A percentile compares a stretch with the other conserved stretches of the same genome.
phyloP scores from a whole-genome alignment of 2,113 vertebrate species.

The Sorex fumeus region DNA sequence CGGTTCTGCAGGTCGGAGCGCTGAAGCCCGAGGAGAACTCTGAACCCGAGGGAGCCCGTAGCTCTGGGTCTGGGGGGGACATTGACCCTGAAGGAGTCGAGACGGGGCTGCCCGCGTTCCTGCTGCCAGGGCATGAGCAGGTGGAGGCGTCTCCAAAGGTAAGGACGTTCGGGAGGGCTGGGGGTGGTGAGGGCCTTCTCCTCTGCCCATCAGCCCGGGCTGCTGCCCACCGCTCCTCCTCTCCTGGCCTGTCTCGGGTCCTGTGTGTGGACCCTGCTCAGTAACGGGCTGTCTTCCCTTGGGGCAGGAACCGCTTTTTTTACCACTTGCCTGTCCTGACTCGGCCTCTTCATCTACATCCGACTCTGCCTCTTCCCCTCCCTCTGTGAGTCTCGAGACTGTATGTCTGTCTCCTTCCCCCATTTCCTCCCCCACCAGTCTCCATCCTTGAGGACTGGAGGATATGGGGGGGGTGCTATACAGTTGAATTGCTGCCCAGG shows the following conservation, averaged over 20 bases:
- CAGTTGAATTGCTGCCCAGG: neutral
- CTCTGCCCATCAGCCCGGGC: neutral
- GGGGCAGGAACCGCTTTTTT: neutral
- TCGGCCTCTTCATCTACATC: conserved; percentile 33
- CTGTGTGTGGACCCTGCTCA: conserved; percentile 25
- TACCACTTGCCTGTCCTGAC: neutral
- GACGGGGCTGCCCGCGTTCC: conserved; percentile 6
- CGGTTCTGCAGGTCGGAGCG: conserved; percentile 61
- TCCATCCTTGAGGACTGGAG: conserved; percentile 49
- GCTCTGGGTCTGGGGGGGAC: neutral
- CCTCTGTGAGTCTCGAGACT: conserved; percentile 8
- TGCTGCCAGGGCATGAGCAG: neutral
- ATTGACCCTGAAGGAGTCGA: conserved; percentile 55
- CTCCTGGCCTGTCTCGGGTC: conserved; percentile 3
- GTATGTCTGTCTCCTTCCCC: conserved; percentile 30
- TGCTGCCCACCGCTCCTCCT: neutral
- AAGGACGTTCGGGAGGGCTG: conserved; percentile 38
- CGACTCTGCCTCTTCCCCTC: conserved; percentile 12
- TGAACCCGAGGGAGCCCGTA: conserved; percentile 2
- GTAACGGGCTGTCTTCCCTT: neutral
- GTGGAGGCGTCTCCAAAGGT: conserved; percentile 80
- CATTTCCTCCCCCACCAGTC: neutral
- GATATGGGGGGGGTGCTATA: neutral
- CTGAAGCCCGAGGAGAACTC: conserved; percentile 56
- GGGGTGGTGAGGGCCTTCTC: neutral